phyloP scores from a whole-genome alignment of 1,140 invertebrate species.

The Pachyrhynchus sulphureomaculatus region DNA sequence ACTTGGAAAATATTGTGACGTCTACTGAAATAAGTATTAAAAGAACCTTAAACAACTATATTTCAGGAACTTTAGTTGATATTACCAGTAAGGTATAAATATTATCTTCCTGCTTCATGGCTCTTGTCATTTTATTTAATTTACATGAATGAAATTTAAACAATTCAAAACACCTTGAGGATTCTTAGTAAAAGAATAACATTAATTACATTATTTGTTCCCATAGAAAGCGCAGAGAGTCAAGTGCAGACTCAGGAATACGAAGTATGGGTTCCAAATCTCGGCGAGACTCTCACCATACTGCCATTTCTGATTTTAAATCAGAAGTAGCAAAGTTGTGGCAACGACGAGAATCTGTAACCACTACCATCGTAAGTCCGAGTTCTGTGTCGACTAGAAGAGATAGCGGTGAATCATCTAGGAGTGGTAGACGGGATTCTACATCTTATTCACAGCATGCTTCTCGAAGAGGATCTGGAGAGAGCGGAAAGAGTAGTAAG shows the following conservation, averaged over 20 bases:
- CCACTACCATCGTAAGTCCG: constrained; percentile 51
- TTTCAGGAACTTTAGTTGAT: no score
- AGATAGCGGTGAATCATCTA: constrained; percentile 55
- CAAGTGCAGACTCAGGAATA: constrained; percentile 80
- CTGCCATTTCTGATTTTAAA: constrained; percentile 66
- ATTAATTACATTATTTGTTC: no score
- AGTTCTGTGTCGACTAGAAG: constrained; percentile 55
- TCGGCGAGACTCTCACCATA: constrained; percentile 66
- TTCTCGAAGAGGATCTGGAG: constrained; percentile 64
- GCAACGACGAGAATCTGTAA: constrained; percentile 62
- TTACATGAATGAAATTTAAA: no score
- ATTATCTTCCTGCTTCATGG: no score
- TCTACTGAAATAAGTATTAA: no score
- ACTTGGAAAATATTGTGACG: no score
- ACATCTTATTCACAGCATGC: constrained; percentile 42
- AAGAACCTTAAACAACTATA: no score
- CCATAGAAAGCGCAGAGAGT: constrained; percentile 70
- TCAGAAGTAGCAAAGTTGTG: constrained; percentile 71
- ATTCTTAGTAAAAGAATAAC: no score
- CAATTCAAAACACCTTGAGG: no score
- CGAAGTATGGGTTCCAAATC: constrained; percentile 71
- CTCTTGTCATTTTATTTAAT: no score
- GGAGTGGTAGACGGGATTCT: constrained; percentile 51
- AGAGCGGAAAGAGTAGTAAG: constrained; percentile 57
- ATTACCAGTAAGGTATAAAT: no score